Base-by-base conservation (phyloP, 2,797 vertebrate genomes). In the Pempheris klunzingeri region DNA sequence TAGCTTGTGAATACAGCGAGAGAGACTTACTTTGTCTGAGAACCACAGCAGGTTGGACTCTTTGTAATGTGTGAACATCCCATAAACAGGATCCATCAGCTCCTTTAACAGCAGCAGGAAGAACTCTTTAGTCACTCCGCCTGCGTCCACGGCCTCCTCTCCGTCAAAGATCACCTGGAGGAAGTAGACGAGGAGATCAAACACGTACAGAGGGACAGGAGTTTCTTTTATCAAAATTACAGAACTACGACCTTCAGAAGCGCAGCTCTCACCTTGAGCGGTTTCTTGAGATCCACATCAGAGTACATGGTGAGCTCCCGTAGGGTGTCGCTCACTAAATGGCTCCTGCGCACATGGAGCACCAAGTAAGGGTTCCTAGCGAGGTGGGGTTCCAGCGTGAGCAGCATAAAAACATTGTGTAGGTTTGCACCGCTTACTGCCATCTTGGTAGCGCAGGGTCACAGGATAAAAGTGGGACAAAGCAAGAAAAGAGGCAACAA, bases 1-100 rank as follows among this genome's bases (percentile, higher is more conserved):
- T 30, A 13, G 2, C 26, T 18, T 10, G 11, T 66, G 30, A 44
- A 24, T 28, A 46, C 12, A 60, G 20, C 53, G 17, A 60, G 2
- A 17, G 24, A 18, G 24, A 89, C 96, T 95, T 89, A 99, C 98
- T 87, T 96, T 99, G 87, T 99, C 97, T 69, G 98, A 99, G 93
- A 99, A 99, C 98, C 98, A 99, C 63, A 99, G 92, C 55, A 99
- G 94, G 91, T 97, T 97, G 67, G 98, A 99, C 58, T 99, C 97
- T 18, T 95, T 92, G 78, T 98, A 97, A 78, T 96, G 95, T n/a
- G 97, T 98, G 92, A 99, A 99, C 98, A 99, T 99, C 84, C 97
- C 98, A 14, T 99, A 99, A 57, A 98, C 96, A 1, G 98, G 98
- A 92, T 99, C 98, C 93, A 99, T 91, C 67, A 99, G 94, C 82